Conservation (phyloP, 2,888 invertebrate species). For the Linnaemya tessellans region DNA sequence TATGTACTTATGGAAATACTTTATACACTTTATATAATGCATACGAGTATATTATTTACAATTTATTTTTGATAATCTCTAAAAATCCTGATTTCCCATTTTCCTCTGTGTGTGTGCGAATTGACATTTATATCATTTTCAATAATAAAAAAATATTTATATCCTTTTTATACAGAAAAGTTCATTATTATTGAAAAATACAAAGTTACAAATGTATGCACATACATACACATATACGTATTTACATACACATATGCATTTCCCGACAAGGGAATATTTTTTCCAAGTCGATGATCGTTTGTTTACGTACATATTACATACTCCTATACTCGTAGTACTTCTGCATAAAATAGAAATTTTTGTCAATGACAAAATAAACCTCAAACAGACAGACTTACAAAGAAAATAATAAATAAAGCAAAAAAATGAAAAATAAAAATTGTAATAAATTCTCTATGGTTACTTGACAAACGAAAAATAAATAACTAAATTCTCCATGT, state of each 20-base stretch:
- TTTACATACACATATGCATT: background rate
- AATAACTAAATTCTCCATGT: background rate
- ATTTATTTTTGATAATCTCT: constrained; percentile 1
- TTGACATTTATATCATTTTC: constrained; percentile 24
- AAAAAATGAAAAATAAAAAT: constrained; percentile 28
- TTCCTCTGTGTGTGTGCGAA: background rate
- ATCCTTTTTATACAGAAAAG: background rate
- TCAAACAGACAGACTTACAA: constrained; percentile 4
- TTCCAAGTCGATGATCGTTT: too few species aligned
- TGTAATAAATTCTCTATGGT: constrained; percentile 48
- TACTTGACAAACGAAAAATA: constrained; percentile 53
- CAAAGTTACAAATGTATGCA: too few species aligned
- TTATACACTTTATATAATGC: constrained; percentile 2
- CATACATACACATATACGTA: constrained; percentile 9
- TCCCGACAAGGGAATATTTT: too few species aligned
- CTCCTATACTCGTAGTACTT: background rate
- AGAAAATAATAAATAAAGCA: constrained; percentile 34
- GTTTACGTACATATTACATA: too few species aligned
- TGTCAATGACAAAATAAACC: constrained; percentile 44
- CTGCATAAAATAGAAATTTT: constrained; percentile 8
- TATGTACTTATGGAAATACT: background rate
- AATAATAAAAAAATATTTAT: constrained; percentile 4
- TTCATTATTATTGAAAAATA: constrained; percentile 55
- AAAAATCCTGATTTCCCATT: background rate
- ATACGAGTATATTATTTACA: constrained; percentile 1